Evolutionary conservation across 2,888 invertebrate genomes (phyloP), one percentile per base, ranked within the genome.

Genomic region (Lycaena phlaeas): DNA sequence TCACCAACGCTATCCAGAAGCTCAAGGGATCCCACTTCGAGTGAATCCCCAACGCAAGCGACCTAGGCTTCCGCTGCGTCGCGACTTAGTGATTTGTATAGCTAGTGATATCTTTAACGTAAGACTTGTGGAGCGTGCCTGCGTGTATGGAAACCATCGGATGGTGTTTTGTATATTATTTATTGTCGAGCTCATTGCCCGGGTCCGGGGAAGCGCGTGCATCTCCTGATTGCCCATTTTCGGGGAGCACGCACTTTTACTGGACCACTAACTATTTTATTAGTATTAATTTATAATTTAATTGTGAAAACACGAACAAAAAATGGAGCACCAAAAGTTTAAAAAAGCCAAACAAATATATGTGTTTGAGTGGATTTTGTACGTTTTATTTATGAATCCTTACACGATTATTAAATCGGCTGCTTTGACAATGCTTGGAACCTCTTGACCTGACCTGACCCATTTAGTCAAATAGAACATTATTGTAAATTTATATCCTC

Each of bases 1-100:
- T 96, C 56, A 92, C 92, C 73, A 95, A 94, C 70, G 95, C 96
- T 56, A 87, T 96, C 60, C 88, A 89, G 78, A 95, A 95, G 87
- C 90, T 96, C 76, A 92, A 91, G 84, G 87, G 86, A 59, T 86
- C 89, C 34, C 87, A 88, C 51, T 86, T 88, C 63, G 79, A 85
- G 62, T 87, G 72, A 86, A 68, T 47, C 51, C 42, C 43, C 63
- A n/a, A n/a, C n/a, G n/a, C n/a, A n/a, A n/a, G n/a, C n/a, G n/a
- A n/a, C n/a, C n/a, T n/a, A n/a, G n/a, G n/a, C n/a, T 58, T 54
- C 55, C 49, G 6, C 6, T 4, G 7, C 3, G 6, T 2, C 6
- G 22, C 9, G 5, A 22, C 22, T 69, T 77, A 74, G 68, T 68
- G 75, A 61, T 65, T 68, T 82, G 81, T 84, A 82, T 81, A 82